Percentiles rank a stretch among this genome's conserved stretches.
phyloP scores from a whole-genome alignment of 1,140 invertebrate genomes.

The Pachypeltis micranthus region DNA sequence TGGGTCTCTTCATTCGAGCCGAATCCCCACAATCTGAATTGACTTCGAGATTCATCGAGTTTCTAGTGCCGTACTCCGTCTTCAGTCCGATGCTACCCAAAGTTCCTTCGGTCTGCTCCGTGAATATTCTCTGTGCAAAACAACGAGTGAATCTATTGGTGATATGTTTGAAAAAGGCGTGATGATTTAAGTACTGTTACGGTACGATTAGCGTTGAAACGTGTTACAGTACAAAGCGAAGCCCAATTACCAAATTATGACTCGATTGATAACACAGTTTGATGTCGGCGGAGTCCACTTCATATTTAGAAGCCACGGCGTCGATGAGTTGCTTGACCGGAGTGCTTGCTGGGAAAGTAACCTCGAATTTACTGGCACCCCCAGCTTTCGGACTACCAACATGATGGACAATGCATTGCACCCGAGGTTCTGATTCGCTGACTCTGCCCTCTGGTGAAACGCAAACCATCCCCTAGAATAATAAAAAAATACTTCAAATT shows the following conservation, averaged over 20 bases:
- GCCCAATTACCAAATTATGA: too few relatives aligned
- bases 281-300: constrained; percentile 16
- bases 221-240: too few relatives aligned
- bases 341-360: constrained; percentile 14
- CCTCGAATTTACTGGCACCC: constrained; percentile 15
- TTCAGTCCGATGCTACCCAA: constrained; percentile 10
- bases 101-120: constrained; percentile 10
- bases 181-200: too few relatives aligned
- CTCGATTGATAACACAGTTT: too few relatives aligned
- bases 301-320: constrained; percentile 18
- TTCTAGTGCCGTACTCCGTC: constrained; percentile 1
- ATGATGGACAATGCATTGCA: constrained; percentile 22
- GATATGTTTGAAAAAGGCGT: too few relatives aligned
- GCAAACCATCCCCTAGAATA: constrained; percentile 25
- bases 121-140: too few relatives aligned
- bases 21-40: too few relatives aligned
- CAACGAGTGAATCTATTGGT: too few relatives aligned
- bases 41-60: constrained; percentile 9
- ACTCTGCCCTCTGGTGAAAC: constrained; percentile 9
- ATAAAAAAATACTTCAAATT: constrained; percentile 8
- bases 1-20: too few relatives aligned
- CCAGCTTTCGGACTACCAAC: neutral
- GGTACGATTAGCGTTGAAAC: too few relatives aligned
- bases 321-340: constrained; percentile 20
- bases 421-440: neutral